Evolutionary conservation across 2,888 invertebrate species (phyloP), one percentile per base, ranked within the genome.

Genomic region (Ctena decussata): DNA sequence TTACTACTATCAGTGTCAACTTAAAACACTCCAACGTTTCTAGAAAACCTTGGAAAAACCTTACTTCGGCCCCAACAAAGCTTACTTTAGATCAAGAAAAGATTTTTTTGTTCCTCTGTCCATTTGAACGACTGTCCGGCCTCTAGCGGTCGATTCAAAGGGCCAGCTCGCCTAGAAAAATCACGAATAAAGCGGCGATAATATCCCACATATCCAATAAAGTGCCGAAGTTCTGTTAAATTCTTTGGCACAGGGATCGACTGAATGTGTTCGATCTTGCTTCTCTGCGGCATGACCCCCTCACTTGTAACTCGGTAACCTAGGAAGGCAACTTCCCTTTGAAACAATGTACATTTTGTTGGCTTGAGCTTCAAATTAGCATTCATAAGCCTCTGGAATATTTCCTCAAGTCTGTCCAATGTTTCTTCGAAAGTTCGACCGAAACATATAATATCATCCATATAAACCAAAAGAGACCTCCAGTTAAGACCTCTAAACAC

Each of bases 361-460:
- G 80, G 79, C 75, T 89, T 88, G 2, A 89, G 46, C 65, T 85
- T 89, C 30, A 89, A 41, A 15, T 78, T 80, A 12, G 80, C 80
- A 0, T 72, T 32, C 3, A n/a, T 21, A 0, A 89, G 70, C 32
- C 82, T 53, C 15, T 27, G 27, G 32, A 90, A 86, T 15, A 90
- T 78, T 60, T 82, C 65, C n/a, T 86, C 80, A 57, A 90, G 35
- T 70, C 78, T 60, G n/a, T 21, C 74, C 32, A 69, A 69, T 3
- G 6, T 32, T 75, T 78, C 74, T n/a, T 81, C 84, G 41, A 86
- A 39, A 12, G 82, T 82, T 8, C 46, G 32, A 27, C 75, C 76
- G 32, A 76, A 86, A 21, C 90, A 44, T 41, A 91, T 82, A 12
- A 89, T 82, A 57, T 91, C 91, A 75, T 91, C 91, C 37, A 91